Evolutionary conservation across 2,888 invertebrate species (phyloP), one percentile per base, ranked within the genome.

Genomic region (Aphodius granarius): DNA sequence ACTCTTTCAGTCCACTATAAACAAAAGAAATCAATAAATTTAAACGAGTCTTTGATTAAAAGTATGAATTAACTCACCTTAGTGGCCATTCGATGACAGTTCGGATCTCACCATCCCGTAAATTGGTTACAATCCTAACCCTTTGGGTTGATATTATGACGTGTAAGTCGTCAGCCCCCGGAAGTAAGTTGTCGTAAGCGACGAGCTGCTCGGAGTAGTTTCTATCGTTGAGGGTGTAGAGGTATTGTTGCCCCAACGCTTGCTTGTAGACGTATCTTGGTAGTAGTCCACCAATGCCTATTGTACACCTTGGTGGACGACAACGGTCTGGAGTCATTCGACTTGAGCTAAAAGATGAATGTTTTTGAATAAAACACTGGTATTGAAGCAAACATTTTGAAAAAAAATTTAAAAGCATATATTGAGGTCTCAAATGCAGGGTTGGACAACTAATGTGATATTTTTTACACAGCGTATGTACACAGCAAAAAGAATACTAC

Each of bases 251-350:
- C 5, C 96, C 97, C 78, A 92, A 91, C 73, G 95, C 94, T 83
- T 94, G 93, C 71, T 91, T 91, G 72, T 88, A 87, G 80, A 93
- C 94, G 88, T 95, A 98, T 3, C 92, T 89, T n/a, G 97, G 95
- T 80, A 98, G 87, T 73, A 97, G 90, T 6, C 95, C 96, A 19
- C 95, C 95, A 16, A 94, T 92, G n/a, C 94, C 94, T 72, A 85
- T 81, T 3, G 84, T 84, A 78, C 85, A 85, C 72, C 96, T 89
- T 0, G 97, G 94, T 62, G 91, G 90, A 73, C 97, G 89, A 80
- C 91, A 91, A 19, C 95, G 89, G 79, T 88, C 88, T 2, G 94
- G 94, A 78, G 92, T 89, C 78, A 90, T 89, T 79, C 93, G 91
- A 84, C 92, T 92, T 0, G 91, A 92, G 83, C 92, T 92, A 82